Conservation (phyloP, 2,888 invertebrate genomes). For the Azorinus chamasolen region DNA sequence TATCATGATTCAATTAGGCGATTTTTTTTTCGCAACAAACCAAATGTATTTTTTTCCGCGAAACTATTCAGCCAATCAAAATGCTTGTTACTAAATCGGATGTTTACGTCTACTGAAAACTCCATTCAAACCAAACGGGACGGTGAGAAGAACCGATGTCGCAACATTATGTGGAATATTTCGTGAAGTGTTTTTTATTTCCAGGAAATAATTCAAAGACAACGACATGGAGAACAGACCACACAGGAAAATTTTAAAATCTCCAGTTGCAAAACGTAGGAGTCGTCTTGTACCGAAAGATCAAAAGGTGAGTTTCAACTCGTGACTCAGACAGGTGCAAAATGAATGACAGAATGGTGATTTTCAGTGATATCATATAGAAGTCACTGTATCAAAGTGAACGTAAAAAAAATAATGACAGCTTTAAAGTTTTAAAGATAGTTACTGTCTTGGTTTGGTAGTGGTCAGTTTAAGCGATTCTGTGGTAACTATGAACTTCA, state of each 20-base stretch:
- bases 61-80: conserved; percentile 42
- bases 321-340: conserved; percentile 27
- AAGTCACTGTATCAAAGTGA: too few relatives aligned
- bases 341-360: too few relatives aligned
- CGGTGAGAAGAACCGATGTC: conserved; percentile 2
- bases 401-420: too few relatives aligned
- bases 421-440: too few relatives aligned
- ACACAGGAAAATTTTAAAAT: conserved; percentile 76
- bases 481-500: too few relatives aligned
- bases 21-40: too few relatives aligned
- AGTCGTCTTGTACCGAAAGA: conserved; percentile 77
- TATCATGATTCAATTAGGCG: too few relatives aligned
- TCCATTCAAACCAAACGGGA: conserved; percentile 36
- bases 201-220: conserved; percentile 9
- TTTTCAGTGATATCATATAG: too few relatives aligned
- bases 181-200: conserved; percentile 19
- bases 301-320: conserved; percentile 75
- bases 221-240: conserved; percentile 55
- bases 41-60: conserved; percentile 6
- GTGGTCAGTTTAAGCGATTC: too few relatives aligned
- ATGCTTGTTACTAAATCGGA: conserved; percentile 24
- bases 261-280: conserved; percentile 80
- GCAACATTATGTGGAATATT: conserved; percentile 27
- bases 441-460: too few relatives aligned
- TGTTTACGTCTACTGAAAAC: conserved; percentile 43